phyloP scores from a whole-genome alignment of 2,797 vertebrate species.

The Silurus aristotelis region DNA sequence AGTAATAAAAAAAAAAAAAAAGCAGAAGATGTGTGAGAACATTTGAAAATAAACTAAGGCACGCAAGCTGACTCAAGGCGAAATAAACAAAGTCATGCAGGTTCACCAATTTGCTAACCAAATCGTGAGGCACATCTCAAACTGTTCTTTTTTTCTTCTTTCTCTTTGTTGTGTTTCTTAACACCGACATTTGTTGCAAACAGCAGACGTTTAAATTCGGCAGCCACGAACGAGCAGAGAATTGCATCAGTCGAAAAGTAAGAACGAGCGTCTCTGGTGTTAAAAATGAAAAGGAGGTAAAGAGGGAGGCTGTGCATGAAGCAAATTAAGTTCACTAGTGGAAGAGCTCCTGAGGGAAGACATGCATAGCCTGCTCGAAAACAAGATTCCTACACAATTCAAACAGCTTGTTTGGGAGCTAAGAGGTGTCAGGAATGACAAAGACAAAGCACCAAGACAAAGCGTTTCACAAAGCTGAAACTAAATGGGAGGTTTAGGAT shows the following conservation, averaged over 20 bases:
- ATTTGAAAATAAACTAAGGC: background rate
- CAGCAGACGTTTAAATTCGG: slow-evolving; percentile 11
- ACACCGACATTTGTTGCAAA: slow-evolving; percentile 28
- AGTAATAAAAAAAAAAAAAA: background rate
- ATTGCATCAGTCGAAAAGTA: slow-evolving; percentile 35
- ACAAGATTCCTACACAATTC: slow-evolving; percentile 34
- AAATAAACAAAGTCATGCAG: background rate
- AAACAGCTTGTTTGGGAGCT: background rate
- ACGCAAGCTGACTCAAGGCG: background rate
- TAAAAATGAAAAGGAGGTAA: slow-evolving; percentile 39
- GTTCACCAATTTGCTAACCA: background rate
- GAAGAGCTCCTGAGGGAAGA: slow-evolving; percentile 26
- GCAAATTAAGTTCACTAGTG: slow-evolving; percentile 33
- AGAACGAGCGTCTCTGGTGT: slow-evolving; percentile 38
- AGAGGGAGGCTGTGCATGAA: background rate
- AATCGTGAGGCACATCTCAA: background rate
- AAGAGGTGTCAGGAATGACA: background rate
- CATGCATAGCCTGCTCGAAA: slow-evolving; percentile 39
- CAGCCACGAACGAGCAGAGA: slow-evolving; percentile 14
- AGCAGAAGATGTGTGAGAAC: background rate
- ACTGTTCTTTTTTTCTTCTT: background rate
- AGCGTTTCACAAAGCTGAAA: background rate
- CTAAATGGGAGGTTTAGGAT: background rate
- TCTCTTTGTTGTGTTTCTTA: slow-evolving; percentile 1
- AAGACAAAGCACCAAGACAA: background rate